Evolutionary conservation across 2,113 vertebrate genomes (phyloP).

Genomic region (Scatophagus argus): DNA sequence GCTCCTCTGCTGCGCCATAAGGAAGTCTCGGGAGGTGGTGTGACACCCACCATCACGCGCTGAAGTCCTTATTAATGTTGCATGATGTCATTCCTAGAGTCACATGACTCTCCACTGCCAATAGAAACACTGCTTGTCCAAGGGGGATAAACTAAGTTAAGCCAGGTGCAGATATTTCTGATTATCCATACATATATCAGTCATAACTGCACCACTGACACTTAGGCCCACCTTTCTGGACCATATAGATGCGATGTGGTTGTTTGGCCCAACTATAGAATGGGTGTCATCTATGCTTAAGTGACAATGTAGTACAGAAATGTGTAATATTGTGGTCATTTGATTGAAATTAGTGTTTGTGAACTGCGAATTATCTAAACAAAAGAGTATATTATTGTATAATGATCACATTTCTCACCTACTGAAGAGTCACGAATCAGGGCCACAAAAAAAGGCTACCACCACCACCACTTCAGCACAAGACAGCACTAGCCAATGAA

Average conservation of each 20-base stretch:
- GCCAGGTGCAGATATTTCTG: conserved; percentile 47
- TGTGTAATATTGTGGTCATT: conserved; percentile 66
- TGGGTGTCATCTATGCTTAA: conserved; percentile 67
- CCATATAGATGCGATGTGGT: conserved; percentile 57
- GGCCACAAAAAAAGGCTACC: conserved; percentile 21
- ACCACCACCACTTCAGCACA: conserved; percentile 43
- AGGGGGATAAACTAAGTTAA: conserved; percentile 37
- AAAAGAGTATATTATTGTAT: conserved; percentile 55
- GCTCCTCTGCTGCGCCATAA: conserved; percentile 94
- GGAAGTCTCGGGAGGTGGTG: conserved; percentile 92
- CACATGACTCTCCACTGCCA: conserved; percentile 71
- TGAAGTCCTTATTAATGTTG: conserved; percentile 68
- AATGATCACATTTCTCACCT: conserved; percentile 56
- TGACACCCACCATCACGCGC: conserved; percentile 65
- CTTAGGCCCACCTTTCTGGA: conserved; percentile 48
- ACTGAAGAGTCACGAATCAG: conserved; percentile 30
- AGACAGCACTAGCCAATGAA: conserved; percentile 50
- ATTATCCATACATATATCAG: conserved; percentile 29
- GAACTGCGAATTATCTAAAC: conserved; percentile 61
- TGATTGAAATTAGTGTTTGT: conserved; percentile 67
- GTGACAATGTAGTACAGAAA: conserved; percentile 57
- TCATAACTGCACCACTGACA: conserved; percentile 47
- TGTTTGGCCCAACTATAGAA: conserved; percentile 61
- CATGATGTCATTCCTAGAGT: conserved; percentile 79
- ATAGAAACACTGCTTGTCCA: conserved; percentile 66